Percentiles rank a stretch among this genome's conserved stretches.
Conservation (phyloP, 2,797 vertebrate species). For the Amblyopsis hoosieri region DNA sequence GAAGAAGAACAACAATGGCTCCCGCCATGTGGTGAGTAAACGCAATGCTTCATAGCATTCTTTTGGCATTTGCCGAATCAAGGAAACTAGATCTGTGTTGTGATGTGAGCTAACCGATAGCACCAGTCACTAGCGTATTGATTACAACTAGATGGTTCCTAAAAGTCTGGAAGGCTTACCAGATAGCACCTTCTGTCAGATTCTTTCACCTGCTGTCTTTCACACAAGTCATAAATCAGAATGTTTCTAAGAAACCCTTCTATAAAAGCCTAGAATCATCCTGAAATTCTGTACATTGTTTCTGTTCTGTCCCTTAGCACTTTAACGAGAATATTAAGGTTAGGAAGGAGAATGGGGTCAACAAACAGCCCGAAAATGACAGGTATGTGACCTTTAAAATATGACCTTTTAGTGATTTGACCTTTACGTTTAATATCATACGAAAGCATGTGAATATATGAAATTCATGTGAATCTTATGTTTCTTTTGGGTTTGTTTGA, state of each 20-base stretch:
- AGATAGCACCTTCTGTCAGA: conserved; percentile 50
- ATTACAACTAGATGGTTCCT: conserved; percentile 57
- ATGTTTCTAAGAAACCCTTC: conserved; percentile 21
- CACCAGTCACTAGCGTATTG: conserved; percentile 50
- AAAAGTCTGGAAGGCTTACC: conserved; percentile 43
- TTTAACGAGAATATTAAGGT: conserved; percentile 89
- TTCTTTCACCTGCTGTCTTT: conserved; percentile 18
- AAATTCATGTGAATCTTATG: neutral
- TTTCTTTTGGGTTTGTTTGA: conserved; percentile 9
- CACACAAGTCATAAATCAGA: neutral
- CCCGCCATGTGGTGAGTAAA: conserved; percentile 85
- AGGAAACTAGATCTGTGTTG: conserved; percentile 47
- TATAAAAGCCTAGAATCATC: conserved; percentile 8
- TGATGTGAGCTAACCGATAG: conserved; percentile 33
- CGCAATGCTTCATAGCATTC: conserved; percentile 4
- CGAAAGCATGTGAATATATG: neutral
- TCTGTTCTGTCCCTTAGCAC: conserved; percentile 47
- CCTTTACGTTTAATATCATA: neutral
- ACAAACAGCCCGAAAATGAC: conserved; percentile 74
- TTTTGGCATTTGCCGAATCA: conserved; percentile 40
- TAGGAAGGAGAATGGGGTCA: conserved; percentile 85
- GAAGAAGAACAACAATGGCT: conserved; percentile 72
- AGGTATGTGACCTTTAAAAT: conserved; percentile 70
- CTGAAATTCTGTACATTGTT: conserved; percentile 5
- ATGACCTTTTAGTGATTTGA: neutral